A percentile compares a stretch with the other conserved stretches of the same genome.
Evolutionary conservation across 2,797 vertebrate genomes (phyloP).

Genomic region (Steatocranus sp.): DNA sequence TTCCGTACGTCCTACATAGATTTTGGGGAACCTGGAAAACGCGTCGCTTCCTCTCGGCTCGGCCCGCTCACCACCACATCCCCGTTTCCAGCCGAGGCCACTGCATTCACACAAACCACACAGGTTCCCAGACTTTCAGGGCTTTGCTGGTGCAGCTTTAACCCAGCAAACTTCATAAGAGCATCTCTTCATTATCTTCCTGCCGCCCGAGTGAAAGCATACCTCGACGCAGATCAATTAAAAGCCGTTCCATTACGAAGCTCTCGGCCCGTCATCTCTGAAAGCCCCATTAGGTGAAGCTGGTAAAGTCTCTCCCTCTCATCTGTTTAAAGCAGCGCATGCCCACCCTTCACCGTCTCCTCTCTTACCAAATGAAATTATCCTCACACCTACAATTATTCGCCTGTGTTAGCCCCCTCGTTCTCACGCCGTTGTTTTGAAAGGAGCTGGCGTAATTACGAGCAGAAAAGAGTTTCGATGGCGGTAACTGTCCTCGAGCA

Average conservation of each 20-base stretch:
- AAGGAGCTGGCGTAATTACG: background rate
- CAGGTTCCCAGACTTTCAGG: background rate
- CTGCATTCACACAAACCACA: background rate
- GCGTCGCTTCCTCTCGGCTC: background rate
- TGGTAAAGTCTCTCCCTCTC: background rate
- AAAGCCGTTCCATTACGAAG: background rate
- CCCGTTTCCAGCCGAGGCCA: background rate
- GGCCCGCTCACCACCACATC: background rate
- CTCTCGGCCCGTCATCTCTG: background rate
- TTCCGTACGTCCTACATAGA: background rate
- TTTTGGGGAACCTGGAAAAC: background rate
- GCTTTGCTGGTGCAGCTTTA: background rate
- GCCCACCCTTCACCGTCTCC: background rate
- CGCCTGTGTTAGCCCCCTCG: background rate
- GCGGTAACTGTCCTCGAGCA: background rate
- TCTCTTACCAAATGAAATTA: constrained; percentile 12
- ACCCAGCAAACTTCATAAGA: background rate
- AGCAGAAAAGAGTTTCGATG: background rate
- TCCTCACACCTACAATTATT: constrained; percentile 6
- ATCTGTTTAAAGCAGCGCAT: background rate
- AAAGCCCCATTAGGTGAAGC: constrained; percentile 8
- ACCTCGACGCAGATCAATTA: constrained; percentile 19
- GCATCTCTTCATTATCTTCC: background rate
- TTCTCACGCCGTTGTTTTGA: background rate
- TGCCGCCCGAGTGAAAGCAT: background rate